phyloP scores from a whole-genome alignment of 2,888 invertebrate genomes.

The Apamea anceps region DNA sequence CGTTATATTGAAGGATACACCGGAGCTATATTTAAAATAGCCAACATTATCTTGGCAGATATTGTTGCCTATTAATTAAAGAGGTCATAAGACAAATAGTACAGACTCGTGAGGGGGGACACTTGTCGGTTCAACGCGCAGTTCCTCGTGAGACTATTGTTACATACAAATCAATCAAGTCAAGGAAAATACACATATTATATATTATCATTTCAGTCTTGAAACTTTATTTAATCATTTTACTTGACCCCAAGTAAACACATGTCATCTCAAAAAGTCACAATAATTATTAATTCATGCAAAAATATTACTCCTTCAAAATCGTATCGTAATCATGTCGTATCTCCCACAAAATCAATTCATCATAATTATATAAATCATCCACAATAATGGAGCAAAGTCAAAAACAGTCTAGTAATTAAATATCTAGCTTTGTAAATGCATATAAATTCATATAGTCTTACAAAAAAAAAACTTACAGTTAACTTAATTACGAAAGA shows the following conservation, averaged over 20 bases:
- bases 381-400: conserved; percentile 81
- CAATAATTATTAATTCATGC: conserved; percentile 78
- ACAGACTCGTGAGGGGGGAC: conserved; percentile 64
- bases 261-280: conserved; percentile 72
- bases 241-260: conserved; percentile 80
- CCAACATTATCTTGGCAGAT: conserved; percentile 59
- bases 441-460: conserved; percentile 79
- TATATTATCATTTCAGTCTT: conserved; percentile 72
- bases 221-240: conserved; percentile 78
- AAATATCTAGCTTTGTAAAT: conserved; percentile 78
- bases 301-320: conserved; percentile 71
- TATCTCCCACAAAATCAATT: conserved; percentile 65
- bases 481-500: conserved; percentile 69
- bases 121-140: conserved; percentile 48
- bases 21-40: conserved; percentile 53
- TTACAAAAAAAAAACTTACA: conserved; percentile 54
- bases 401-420: conserved; percentile 73
- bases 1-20: conserved; percentile 52
- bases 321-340: conserved; percentile 29
- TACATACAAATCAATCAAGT: conserved; percentile 53
- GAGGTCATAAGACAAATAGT: conserved; percentile 74
- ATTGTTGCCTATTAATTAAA: conserved; percentile 69
- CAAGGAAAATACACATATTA: conserved; percentile 53
- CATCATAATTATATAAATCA: conserved; percentile 76
- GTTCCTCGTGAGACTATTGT: conserved; percentile 41